These are phyloP conservation scores for Sphaerophoria rueppellii DNA, from an alignment of 2,888 invertebrate species.

Conservation along the genomic window DNA sequence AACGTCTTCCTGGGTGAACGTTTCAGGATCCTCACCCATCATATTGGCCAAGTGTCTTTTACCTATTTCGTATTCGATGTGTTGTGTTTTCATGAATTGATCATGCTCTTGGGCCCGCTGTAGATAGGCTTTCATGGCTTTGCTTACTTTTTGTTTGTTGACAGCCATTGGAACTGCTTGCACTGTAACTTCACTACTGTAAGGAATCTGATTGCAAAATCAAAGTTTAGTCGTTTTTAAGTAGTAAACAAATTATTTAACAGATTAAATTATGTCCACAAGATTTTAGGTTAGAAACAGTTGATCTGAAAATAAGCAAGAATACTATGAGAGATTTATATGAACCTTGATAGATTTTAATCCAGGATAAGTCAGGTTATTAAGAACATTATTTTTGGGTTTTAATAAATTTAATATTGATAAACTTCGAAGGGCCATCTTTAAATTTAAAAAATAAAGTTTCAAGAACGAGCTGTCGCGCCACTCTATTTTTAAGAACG, in stretches of 20 bases:
- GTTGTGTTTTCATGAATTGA: conserved; percentile 91
- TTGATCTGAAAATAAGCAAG: background rate
- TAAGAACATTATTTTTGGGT: conserved; percentile 44
- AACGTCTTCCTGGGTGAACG: conserved; percentile 93
- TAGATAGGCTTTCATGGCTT: conserved; percentile 95
- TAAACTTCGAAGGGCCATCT: conserved; percentile 63
- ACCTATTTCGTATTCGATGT: conserved; percentile 93
- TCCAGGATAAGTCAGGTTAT: conserved; percentile 11
- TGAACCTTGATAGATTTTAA: conserved; percentile 43
- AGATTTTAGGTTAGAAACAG: conserved; percentile 56
- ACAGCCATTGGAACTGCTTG: conserved; percentile 78
- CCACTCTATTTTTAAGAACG: too few relatives aligned
- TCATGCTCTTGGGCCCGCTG: conserved; percentile 91
- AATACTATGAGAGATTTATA: background rate
- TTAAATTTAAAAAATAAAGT: background rate
- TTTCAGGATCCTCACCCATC: conserved; percentile 97
- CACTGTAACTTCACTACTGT: conserved; percentile 78
- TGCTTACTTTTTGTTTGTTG: conserved; percentile 87
- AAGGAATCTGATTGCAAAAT: conserved; percentile 57
- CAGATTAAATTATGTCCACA: background rate
- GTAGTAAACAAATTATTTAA: background rate
- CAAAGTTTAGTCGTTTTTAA: background rate
- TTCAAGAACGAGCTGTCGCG: too few relatives aligned
- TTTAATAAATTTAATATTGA: conserved; percentile 57
- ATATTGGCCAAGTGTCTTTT: conserved; percentile 98